Base-by-base conservation (phyloP, 2,113 vertebrate species). In the Oncorhynchus mykiss region DNA sequence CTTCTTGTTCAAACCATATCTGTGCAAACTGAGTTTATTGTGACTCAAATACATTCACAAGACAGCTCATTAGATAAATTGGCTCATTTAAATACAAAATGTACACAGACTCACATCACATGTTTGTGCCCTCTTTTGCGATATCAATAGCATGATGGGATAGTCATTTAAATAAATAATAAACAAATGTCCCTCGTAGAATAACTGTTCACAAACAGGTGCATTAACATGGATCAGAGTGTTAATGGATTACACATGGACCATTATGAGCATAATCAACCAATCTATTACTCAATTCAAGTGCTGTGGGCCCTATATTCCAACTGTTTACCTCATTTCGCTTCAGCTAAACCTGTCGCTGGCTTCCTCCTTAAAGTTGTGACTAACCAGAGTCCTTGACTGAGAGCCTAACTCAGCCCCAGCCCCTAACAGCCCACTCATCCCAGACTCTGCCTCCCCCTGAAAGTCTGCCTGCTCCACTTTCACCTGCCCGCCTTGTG, bases 391-490 rank as follows among this genome's bases (percentile, higher is more conserved):
- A 3, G 59, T 77, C 64, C 88, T 85, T 0, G 88, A 65, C 62
- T 84, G 83, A 51, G 75, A 77, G 8, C 87, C 74, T 0, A 91
- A 68, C 27, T 85, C 78, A 0, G 84, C 84, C 79, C 87, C 86
- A 1, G 77, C 80, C 27, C 82, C 86, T 75, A 91, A 16, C 77
- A 91, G 67, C 45, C 88, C 82, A 0, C 81, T 67, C 84, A 90
- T 86, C 20, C 84, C 88, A 1, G 77, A 81, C 76, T 84, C 87
- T 81, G 87, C 78, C 76, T 88, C 89, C 74, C 85, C 77, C 1
- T 77, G 81, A n/a, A 92, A 91, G 16, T 93, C 91, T 69, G 81
- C 87, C 73, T 91, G 79, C 79, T 93, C 92, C n/a, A 91, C 89
- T 67, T 93, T 93, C 70, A 93, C 92, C 31, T 88, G 90, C 4